phyloP scores from a whole-genome alignment of 2,113 vertebrate species.

The Columba janthina region DNA sequence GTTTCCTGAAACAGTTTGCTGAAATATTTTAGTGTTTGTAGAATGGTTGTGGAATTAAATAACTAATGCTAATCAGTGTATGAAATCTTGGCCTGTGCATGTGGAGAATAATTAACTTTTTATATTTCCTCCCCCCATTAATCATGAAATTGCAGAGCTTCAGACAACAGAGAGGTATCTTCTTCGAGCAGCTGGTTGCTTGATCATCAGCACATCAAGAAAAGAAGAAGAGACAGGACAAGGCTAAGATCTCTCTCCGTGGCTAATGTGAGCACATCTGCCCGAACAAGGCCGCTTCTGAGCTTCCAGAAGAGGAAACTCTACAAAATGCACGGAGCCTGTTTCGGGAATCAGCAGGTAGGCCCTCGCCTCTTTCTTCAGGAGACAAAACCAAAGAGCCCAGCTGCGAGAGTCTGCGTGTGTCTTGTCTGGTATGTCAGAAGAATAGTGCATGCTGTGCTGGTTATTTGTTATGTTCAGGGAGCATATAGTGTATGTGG shows the following conservation, averaged over 20 bases:
- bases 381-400: conserved; percentile 1
- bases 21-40: not conserved
- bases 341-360: conserved; percentile 76
- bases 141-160: conserved; percentile 69
- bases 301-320: conserved; percentile 87
- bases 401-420: not conserved
- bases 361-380: not conserved
- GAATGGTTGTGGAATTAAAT: not conserved
- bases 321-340: conserved; percentile 74
- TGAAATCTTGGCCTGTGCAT: not conserved
- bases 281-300: conserved; percentile 87
- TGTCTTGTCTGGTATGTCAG: not conserved
- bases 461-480: not conserved
- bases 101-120: conserved; percentile 24
- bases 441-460: not conserved
- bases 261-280: conserved; percentile 76
- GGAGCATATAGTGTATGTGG: not conserved
- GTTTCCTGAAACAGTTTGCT: not conserved
- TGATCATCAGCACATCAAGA: conserved; percentile 78
- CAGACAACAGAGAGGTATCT: conserved; percentile 71
- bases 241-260: conserved; percentile 69
- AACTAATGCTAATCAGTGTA: not conserved
- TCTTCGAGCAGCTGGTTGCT: conserved; percentile 69
- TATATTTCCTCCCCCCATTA: conserved; percentile 17
- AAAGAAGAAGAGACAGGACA: conserved; percentile 75